phyloP scores from a whole-genome alignment of 2,888 invertebrate genomes.

The Hyalella azteca region DNA sequence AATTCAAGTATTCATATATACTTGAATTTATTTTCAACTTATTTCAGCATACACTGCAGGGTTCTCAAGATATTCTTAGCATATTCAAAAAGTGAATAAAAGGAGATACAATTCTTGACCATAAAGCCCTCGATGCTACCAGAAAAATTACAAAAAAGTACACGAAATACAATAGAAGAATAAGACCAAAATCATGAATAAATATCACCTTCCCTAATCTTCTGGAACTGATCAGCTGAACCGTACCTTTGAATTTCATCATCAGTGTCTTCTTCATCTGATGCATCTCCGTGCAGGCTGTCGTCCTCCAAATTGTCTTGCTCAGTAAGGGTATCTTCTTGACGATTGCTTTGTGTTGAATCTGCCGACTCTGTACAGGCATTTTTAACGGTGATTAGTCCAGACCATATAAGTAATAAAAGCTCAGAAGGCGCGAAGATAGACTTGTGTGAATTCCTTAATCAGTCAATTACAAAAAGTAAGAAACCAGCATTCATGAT shows the following conservation, averaged over 20 bases:
- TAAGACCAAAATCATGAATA: background rate
- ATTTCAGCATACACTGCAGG: background rate
- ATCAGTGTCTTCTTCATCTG: slow-evolving; percentile 67
- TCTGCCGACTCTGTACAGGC: too few relatives aligned
- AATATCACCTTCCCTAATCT: background rate
- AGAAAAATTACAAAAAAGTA: background rate
- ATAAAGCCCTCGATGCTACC: background rate
- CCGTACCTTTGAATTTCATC: slow-evolving; percentile 69
- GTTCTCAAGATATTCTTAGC: background rate
- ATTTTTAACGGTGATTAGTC: too few relatives aligned
- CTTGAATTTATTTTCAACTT: too few relatives aligned
- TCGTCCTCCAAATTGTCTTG: background rate
- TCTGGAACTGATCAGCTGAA: too few relatives aligned
- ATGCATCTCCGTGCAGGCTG: slow-evolving; percentile 60
- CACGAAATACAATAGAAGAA: background rate
- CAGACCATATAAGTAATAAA: too few relatives aligned
- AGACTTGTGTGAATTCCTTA: too few relatives aligned
- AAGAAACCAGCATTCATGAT: too few relatives aligned
- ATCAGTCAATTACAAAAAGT: too few relatives aligned
- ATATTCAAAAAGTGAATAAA: background rate
- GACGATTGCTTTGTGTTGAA: too few relatives aligned
- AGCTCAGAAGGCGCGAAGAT: too few relatives aligned
- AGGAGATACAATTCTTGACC: background rate
- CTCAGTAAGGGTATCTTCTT: too few relatives aligned
- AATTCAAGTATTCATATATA: too few relatives aligned